Evolutionary conservation across 2,888 invertebrate genomes (phyloP), one percentile per base, ranked within the genome.

Genomic region (Catonia carolina): DNA sequence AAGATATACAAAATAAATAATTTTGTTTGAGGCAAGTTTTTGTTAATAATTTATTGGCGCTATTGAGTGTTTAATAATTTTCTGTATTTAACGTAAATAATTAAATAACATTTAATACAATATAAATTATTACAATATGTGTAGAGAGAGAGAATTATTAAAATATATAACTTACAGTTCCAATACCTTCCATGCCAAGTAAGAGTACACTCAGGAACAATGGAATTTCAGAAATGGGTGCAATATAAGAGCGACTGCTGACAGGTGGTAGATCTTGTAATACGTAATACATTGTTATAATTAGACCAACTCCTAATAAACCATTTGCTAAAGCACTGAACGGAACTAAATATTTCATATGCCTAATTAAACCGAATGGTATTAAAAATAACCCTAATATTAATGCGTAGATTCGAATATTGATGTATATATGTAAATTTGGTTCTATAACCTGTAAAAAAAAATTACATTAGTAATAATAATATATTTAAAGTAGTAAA

Each of bases 171-270:
- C 71, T 71, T 67, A 77, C 89, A 48, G 86, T 88, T 41, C 90
- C 90, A 63, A 98, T 96, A 41, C 92, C 94, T 76, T 99, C 98
- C 83, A 98, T 97, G 1, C 98, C 93, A 71, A 96, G 99, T 65
- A 99, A 86, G 0, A 94, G 96, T 0, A 96, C 97, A 54, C 96
- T 81, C 71, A 98, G 91, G 75, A 93, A 98, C 48, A 94, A 75
- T 0, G 98, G 97, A 67, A 93, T 77, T 37, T 62, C 58, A 1
- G 52, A 49, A 2, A 63, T 23, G 2, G 63, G 51, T 3, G 60
- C 63, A n/a, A 59, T 78, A 0, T 73, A 72, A 12, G 79, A 73
- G 12, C 75, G 72, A 0, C 82, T 78, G 15, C 82, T 75, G 67
- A 69, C 73, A 60, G 76, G 78, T 65, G 70, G 76, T 2, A 82